phyloP scores from a whole-genome alignment of 1,140 invertebrate genomes.

The Drosophila subpulchrella region DNA sequence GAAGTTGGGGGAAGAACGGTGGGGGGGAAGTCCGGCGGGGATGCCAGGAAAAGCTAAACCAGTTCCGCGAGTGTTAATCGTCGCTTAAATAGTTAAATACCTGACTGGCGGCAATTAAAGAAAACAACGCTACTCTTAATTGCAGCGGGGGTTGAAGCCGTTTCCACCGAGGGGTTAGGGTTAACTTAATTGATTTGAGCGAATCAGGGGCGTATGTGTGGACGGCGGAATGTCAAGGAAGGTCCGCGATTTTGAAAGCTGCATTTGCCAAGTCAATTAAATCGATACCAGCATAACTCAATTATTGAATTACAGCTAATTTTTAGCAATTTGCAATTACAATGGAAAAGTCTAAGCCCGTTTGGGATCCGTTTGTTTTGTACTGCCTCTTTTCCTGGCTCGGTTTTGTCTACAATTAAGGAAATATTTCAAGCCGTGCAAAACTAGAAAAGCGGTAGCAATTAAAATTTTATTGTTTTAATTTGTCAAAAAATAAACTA shows the following conservation, averaged over 20 bases:
- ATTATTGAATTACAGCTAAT: constrained; percentile 25
- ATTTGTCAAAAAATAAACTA: constrained; percentile 6
- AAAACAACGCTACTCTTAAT: constrained; percentile 46
- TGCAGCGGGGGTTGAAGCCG: constrained; percentile 33
- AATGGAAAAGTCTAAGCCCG: constrained; percentile 1
- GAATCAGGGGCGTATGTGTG: constrained; percentile 31
- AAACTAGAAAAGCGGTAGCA: constrained; percentile 4
- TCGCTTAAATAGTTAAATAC: constrained; percentile 48
- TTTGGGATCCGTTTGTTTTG: not conserved
- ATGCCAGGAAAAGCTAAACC: constrained; percentile 61
- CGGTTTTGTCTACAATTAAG: constrained; percentile 10
- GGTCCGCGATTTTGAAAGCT: constrained; percentile 29
- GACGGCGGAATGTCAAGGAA: constrained; percentile 35
- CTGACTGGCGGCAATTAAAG: constrained; percentile 53
- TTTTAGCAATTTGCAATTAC: constrained; percentile 12
- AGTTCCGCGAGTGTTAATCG: constrained; percentile 65
- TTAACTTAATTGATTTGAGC: constrained; percentile 43
- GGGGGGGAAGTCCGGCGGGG: constrained; percentile 1
- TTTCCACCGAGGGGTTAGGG: constrained; percentile 30
- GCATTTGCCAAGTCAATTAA: constrained; percentile 18
- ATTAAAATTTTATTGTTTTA: constrained; percentile 4
- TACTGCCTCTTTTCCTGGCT: not conserved
- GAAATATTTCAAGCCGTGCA: constrained; percentile 7
- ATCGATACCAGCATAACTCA: constrained; percentile 19
- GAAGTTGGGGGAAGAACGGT: not conserved